A percentile compares a stretch with the other conserved stretches of the same genome.
Conservation (phyloP, 2,888 invertebrate species). For the Polydesmus complanatus region DNA sequence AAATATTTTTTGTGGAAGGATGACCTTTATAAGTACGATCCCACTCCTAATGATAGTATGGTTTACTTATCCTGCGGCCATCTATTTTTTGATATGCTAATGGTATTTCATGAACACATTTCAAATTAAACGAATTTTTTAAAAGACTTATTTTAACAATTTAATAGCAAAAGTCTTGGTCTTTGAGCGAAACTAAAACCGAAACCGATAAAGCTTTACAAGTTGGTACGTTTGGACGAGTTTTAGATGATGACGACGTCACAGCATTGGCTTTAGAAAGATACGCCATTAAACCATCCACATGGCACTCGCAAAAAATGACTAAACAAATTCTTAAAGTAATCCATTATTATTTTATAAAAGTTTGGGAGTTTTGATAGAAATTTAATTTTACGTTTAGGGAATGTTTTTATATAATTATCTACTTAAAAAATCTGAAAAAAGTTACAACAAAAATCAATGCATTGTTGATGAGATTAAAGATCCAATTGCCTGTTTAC, state of each 20-base stretch:
- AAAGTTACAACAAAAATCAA: neutral
- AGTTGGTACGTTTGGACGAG: slow-evolving; percentile 1
- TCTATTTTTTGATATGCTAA: neutral
- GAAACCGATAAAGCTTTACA: neutral
- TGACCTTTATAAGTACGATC: neutral
- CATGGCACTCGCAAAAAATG: no score
- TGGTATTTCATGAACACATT: neutral
- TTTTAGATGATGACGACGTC: slow-evolving; percentile 6
- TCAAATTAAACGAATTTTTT: neutral
- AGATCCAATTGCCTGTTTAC: neutral
- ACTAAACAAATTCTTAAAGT: no score
- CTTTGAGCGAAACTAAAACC: neutral
- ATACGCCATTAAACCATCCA: neutral
- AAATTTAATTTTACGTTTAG: no score
- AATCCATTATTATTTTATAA: no score
- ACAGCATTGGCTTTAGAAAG: neutral
- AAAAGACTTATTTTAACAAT: neutral
- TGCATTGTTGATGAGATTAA: neutral
- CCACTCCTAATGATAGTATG: neutral
- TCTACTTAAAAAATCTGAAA: no score
- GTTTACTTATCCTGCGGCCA: neutral
- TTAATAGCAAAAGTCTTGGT: slow-evolving; percentile 10
- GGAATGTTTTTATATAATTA: no score
- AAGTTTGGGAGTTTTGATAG: no score
- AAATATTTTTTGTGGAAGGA: neutral